Evolutionary conservation across 2,113 vertebrate genomes (phyloP).

Genomic region (Eptatretus burgeri): DNA sequence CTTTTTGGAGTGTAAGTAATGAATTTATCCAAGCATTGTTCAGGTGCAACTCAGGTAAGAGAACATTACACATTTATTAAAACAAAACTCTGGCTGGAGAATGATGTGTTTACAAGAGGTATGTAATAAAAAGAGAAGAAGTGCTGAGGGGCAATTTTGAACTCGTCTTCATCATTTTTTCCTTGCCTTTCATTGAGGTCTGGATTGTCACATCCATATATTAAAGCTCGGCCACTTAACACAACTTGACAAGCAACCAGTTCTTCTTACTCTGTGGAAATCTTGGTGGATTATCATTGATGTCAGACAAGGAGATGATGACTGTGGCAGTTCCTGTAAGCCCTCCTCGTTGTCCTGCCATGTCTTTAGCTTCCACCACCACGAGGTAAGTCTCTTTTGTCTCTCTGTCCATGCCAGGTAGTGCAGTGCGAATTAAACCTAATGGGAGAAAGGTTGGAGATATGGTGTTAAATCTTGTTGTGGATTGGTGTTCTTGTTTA

Average conservation of each 20-base stretch:
- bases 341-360: slow-evolving; percentile 86
- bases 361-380: slow-evolving; percentile 91
- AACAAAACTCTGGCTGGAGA: neutral
- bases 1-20: neutral
- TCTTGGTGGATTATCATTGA: slow-evolving; percentile 73
- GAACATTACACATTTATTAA: neutral
- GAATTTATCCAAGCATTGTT: neutral
- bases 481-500: no score
- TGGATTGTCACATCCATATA: neutral
- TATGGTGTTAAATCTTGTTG: no score
- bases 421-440: slow-evolving; percentile 77
- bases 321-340: slow-evolving; percentile 74
- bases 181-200: neutral
- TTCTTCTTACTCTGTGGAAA: slow-evolving; percentile 44
- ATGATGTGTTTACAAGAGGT: no score
- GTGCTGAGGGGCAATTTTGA: neutral
- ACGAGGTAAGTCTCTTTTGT: slow-evolving; percentile 71
- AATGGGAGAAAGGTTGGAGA: slow-evolving; percentile 4
- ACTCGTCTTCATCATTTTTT: neutral
- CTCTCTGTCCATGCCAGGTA: slow-evolving; percentile 86
- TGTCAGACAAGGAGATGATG: slow-evolving; percentile 61
- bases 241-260: neutral
- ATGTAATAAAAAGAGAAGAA: no score
- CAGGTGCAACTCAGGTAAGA: neutral
- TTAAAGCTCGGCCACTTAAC: neutral